Evolutionary conservation across 2,888 invertebrate genomes (phyloP), one percentile per base, ranked within the genome.

Genomic region (Tenthredo mesomela): DNA sequence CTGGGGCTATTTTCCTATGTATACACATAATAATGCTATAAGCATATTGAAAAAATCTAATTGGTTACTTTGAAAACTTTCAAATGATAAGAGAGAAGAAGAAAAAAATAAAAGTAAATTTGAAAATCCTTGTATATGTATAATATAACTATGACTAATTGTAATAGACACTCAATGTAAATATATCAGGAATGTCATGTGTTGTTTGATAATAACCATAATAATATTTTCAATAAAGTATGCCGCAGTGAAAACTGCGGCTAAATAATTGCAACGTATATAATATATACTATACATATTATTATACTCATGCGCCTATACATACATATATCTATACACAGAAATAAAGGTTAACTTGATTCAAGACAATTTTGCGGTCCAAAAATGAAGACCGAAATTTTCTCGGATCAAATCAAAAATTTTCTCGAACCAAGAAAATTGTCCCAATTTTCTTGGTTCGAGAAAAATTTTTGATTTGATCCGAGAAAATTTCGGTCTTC

Each of bases 151-250:
- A 33, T 61, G 70, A 37, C 6, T 73, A 73, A 73, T 73, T 73
- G 71, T 71, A 73, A 73, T 77, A 77, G 77, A 77, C 67, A 65
- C 67, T 82, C 82, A 47, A 82, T 82, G 82, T 82, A 82, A 82
- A 82, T 82, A 82, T 82, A 65, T 82, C 67, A 82, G 82, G 47
- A 70, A 33, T 47, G 67, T 67, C 82, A 82, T 67, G 67, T 82
- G 67, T 82, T 70, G 82, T 82, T 82, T 82, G 43, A 82, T 82
- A 77, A 75, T 75, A 84, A 33, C 10, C 21, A 84, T 61, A 75
- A 65, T 82, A 82, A 40, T 65, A 82, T 82, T 82, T 82, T 61
- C 43, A 65, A 82, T 82, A 82, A 65, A 82, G 37, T 65, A 25
- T 25, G 21, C 25, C 25, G 21, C 75, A 25, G 50, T 75, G 75